Evolutionary conservation across 2,113 vertebrate species (phyloP), one percentile per base, ranked within the genome.

Genomic region (Lutjanus erythropterus): DNA sequence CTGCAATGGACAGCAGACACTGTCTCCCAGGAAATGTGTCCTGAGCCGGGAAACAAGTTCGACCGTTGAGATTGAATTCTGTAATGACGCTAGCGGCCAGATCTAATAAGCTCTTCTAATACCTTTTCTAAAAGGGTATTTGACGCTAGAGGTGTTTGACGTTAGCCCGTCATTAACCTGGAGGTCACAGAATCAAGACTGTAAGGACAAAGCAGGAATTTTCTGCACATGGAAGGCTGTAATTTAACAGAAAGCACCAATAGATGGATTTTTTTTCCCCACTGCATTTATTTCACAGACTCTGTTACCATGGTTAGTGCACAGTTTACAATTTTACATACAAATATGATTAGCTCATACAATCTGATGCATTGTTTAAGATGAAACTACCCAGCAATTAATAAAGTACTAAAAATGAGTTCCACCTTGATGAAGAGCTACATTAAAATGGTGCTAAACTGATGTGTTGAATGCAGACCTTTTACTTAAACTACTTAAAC

Each of bases 81-180:
- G 73, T 88, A 86, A 90, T 75, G 84, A 90, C 60, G 79, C 68
- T 19, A 42, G 75, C 23, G 4, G 74, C 68, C 50, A 44, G 84
- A 83, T 88, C 78, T 85, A 86, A 91, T 90, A 88, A 89, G 82
- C 80, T 60, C 39, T 31, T 73, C 65, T 90, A 89, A 91, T 87
- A 84, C 71, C 41, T 78, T 89, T 87, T 88, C 80, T 75, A 81
- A 91, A 86, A 81, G 88, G 85, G 56, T 81, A 73, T 90, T 90
- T 87, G 84, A 82, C 61, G 81, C 78, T 77, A 14, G 66, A 73
- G 86, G 86, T 91, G 85, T 89, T 86, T 77, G 85, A 84, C 76
- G 58, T 73, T 75, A 60, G 55, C 41, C 83, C 1, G 18, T 77
- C 81, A 90, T 91, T 92, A 91, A 89, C 92, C 91, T 74, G 49